Evolutionary conservation across 1,140 invertebrate species (phyloP).

Genomic region (Rhizoglyphus robini): DNA sequence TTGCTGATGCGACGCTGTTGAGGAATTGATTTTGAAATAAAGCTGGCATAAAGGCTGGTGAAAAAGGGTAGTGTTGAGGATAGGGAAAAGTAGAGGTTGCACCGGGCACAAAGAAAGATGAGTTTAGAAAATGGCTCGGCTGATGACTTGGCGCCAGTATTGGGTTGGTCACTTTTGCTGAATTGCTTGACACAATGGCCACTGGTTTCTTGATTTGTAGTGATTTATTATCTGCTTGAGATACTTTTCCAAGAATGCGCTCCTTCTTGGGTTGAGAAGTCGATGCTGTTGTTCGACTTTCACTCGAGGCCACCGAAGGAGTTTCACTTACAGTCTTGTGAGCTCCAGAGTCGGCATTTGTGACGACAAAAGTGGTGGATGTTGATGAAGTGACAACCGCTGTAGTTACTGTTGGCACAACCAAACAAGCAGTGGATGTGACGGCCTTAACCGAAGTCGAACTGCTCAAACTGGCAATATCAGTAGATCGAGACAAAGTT

Average conservation of each 20-base stretch:
- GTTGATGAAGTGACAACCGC: not conserved
- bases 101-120: conserved; percentile 6
- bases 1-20: not conserved
- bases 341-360: too few relatives aligned
- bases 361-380: not conserved
- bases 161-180: not conserved
- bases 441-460: not conserved
- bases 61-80: not conserved
- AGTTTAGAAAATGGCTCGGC: not conserved
- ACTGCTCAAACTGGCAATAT: not conserved
- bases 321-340: too few relatives aligned
- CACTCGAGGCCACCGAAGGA: not conserved
- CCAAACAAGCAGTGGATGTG: not conserved
- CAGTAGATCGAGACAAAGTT: not conserved
- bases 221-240: too few relatives aligned
- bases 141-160: conserved; percentile 5
- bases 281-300: not conserved
- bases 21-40: conserved; percentile 1
- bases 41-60: conserved; percentile 2
- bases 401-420: not conserved
- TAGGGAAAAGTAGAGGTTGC: not conserved
- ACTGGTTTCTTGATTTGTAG: not conserved
- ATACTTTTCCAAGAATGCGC: not conserved
- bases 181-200: not conserved
- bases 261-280: not conserved